Percentiles rank a stretch among this genome's conserved stretches.
Evolutionary conservation across 2,888 invertebrate genomes (phyloP).

Genomic region (Rotaria sp.): DNA sequence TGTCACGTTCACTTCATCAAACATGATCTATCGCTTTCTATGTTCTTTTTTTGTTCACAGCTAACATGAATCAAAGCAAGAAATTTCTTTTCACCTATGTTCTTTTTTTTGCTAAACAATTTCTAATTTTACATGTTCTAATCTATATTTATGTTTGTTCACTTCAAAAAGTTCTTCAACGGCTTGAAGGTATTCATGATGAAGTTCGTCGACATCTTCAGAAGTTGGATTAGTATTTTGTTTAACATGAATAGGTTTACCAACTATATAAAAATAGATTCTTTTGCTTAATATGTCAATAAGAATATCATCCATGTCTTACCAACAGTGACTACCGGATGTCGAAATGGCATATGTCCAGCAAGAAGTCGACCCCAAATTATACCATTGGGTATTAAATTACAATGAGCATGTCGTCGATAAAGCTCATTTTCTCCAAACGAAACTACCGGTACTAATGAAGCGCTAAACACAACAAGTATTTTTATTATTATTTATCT

Average conservation of each 20-base stretch:
- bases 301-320: not conserved
- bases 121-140: not conserved
- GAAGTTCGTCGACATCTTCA: not conserved
- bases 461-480: not conserved
- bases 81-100: no score
- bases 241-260: not conserved
- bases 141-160: not conserved
- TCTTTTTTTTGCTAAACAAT: not conserved
- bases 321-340: constrained; percentile 7
- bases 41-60: no score
- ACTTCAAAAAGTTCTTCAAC: not conserved
- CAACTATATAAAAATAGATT: not conserved
- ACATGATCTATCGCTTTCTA: no score
- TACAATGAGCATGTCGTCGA: not conserved
- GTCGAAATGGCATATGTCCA: not conserved
- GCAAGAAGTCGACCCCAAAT: not conserved
- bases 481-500: not conserved
- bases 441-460: not conserved
- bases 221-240: not conserved
- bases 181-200: not conserved
- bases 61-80: no score
- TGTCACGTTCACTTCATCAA: no score
- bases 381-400: not conserved
- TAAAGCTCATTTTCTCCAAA: constrained; percentile 1
- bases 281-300: no score